A percentile compares a stretch with the other conserved stretches of the same genome.
Conservation (phyloP, 1,140 invertebrate species). For the Trichomalopsis sarcophagae region DNA sequence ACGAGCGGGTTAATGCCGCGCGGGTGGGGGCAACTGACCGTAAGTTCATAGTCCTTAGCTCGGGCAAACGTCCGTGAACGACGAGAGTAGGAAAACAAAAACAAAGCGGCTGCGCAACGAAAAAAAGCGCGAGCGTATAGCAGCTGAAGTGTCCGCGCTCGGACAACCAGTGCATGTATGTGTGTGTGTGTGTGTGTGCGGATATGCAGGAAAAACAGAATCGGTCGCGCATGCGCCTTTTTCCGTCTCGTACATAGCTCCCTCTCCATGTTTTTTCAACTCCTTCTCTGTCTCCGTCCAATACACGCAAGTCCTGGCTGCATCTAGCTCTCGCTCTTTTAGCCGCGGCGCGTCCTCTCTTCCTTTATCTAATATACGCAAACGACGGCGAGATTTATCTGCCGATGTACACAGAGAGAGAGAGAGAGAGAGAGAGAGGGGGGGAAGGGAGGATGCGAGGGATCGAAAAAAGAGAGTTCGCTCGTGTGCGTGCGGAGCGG, state of each 20-base stretch:
- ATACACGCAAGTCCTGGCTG: constrained; percentile 1
- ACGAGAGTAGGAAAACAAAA: constrained; percentile 29
- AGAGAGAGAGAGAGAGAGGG: no score
- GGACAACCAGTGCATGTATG: background rate
- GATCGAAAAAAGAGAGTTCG: constrained; percentile 49
- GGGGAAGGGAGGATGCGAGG: background rate
- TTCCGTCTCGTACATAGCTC: constrained; percentile 19
- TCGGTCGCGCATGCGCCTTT: constrained; percentile 63
- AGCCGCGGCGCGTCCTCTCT: constrained; percentile 54
- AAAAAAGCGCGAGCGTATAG: constrained; percentile 47
- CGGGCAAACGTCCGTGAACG: constrained; percentile 20
- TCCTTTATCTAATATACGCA: constrained; percentile 63
- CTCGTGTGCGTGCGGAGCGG: constrained; percentile 46
- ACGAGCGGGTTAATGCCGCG: background rate
- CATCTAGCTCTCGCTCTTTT: constrained; percentile 55
- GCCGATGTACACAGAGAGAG: constrained; percentile 57
- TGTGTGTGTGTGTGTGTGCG: background rate
- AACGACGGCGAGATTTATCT: constrained; percentile 70
- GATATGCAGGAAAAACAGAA: constrained; percentile 33
- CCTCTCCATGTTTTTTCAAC: constrained; percentile 36
- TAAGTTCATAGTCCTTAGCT: constrained; percentile 34
- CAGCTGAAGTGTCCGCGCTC: constrained; percentile 33
- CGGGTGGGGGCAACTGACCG: background rate
- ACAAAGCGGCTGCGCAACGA: constrained; percentile 53
- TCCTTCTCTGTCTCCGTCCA: constrained; percentile 15